These are phyloP conservation scores for Anorthoa munda DNA, from an alignment of 2,888 invertebrate genomes.

Conservation along the genomic window DNA sequence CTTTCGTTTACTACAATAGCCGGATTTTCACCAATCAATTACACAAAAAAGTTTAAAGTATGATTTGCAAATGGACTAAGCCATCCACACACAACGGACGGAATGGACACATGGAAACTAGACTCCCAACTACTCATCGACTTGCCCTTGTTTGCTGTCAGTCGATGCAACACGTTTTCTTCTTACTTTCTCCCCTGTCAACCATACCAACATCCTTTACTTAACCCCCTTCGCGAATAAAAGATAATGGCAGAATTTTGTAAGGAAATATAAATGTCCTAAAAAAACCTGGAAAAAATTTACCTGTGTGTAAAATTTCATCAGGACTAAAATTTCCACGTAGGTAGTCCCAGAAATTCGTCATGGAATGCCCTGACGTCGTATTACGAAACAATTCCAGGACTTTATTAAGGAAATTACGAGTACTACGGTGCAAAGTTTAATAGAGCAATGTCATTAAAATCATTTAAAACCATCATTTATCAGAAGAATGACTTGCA, in stretches of 20 bases:
- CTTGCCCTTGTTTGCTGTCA: too few species aligned
- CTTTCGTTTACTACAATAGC: slow-evolving; percentile 34
- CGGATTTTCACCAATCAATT: slow-evolving; percentile 34
- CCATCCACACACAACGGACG: too few species aligned
- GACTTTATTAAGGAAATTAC: neutral
- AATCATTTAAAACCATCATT: neutral
- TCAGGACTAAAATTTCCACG: neutral
- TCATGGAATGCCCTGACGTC: slow-evolving; percentile 6
- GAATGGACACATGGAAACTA: too few species aligned
- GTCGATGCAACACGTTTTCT: too few species aligned
- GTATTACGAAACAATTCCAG: slow-evolving; percentile 14
- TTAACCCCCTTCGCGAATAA: too few species aligned
- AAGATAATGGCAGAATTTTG: too few species aligned
- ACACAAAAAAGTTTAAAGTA: slow-evolving; percentile 24
- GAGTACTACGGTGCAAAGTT: neutral
- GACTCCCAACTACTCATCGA: too few species aligned
- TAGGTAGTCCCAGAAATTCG: neutral
- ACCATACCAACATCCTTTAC: too few species aligned
- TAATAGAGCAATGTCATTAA: slow-evolving; percentile 13
- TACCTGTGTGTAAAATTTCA: neutral
- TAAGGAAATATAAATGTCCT: too few species aligned
- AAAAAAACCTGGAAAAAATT: neutral
- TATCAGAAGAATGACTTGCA: slow-evolving; percentile 31
- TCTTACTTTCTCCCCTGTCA: neutral
- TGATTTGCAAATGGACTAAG: too few species aligned